phyloP scores from a whole-genome alignment of 2,113 vertebrate genomes.

The Lycaon pictus region DNA sequence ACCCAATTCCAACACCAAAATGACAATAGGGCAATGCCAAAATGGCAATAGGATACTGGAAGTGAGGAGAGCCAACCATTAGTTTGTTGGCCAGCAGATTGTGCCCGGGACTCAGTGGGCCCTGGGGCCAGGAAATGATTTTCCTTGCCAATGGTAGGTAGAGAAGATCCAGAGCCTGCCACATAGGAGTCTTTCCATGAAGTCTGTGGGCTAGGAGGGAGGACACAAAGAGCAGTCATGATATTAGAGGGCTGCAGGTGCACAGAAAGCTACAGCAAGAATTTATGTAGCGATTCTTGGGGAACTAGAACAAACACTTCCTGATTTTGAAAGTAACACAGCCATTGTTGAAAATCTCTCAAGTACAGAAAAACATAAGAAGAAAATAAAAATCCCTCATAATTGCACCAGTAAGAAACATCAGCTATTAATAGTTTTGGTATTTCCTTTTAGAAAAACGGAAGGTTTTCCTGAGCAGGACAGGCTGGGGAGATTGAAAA shows the following conservation, averaged over 20 bases:
- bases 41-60: background rate
- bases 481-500: background rate
- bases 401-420: background rate
- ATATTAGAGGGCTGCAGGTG: background rate
- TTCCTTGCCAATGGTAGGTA: background rate
- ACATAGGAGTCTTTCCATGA: background rate
- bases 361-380: background rate
- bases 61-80: background rate
- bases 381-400: conserved; percentile 33
- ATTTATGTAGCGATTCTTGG: background rate
- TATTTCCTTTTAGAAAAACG: conserved; percentile 52
- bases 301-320: conserved; percentile 10
- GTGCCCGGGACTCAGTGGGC: background rate
- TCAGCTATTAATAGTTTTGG: background rate
- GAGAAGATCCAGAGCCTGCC: background rate
- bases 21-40: background rate
- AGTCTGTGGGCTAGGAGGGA: background rate
- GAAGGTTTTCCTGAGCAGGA: background rate
- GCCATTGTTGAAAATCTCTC: background rate
- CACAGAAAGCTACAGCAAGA: background rate
- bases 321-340: background rate
- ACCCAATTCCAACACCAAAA: background rate
- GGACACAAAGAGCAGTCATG: background rate
- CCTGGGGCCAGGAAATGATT: background rate
- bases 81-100: background rate